These are phyloP conservation scores for Zoroaster sp. DNA, from an alignment of 53 echinoderm and acorn worm species.

Conservation along the genomic window DNA sequence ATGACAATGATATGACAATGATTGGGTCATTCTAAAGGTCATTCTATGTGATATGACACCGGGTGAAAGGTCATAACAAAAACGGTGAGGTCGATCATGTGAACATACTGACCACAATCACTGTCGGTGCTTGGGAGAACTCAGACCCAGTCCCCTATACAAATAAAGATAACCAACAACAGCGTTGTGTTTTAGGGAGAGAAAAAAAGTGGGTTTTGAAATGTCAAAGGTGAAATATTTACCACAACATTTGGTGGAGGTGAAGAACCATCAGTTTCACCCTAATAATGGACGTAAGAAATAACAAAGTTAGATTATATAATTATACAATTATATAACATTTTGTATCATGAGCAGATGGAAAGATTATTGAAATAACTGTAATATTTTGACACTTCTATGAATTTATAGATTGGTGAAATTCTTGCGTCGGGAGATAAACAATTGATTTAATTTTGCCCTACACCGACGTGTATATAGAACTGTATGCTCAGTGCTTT, in stretches of 20 bases:
- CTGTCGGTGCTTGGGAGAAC: conserved; percentile 28
- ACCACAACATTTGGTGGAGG: conserved; percentile 1
- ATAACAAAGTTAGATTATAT: neutral
- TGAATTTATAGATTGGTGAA: too few relatives aligned
- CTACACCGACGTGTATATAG: too few relatives aligned
- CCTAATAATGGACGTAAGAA: conserved; percentile 9
- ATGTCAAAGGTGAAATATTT: conserved; percentile 7
- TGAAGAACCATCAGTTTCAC: neutral
- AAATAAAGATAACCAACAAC: neutral
- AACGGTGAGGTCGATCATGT: neutral
- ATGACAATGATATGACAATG: neutral
- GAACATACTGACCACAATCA: conserved; percentile 40
- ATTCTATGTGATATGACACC: conserved; percentile 16
- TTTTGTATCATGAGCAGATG: too few relatives aligned
- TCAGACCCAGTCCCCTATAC: conserved; percentile 17
- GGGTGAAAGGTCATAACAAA: conserved; percentile 23
- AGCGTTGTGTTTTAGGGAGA: neutral
- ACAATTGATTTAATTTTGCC: too few relatives aligned
- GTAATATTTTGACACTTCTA: too few relatives aligned
- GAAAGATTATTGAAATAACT: neutral
- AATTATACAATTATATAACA: neutral
- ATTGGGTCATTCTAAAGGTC: neutral
- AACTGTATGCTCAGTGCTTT: too few relatives aligned
- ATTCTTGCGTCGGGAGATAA: too few relatives aligned
- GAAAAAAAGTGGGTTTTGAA: neutral